Conservation (phyloP, 2,113 vertebrate genomes). For the Mastomys natalensis region DNA sequence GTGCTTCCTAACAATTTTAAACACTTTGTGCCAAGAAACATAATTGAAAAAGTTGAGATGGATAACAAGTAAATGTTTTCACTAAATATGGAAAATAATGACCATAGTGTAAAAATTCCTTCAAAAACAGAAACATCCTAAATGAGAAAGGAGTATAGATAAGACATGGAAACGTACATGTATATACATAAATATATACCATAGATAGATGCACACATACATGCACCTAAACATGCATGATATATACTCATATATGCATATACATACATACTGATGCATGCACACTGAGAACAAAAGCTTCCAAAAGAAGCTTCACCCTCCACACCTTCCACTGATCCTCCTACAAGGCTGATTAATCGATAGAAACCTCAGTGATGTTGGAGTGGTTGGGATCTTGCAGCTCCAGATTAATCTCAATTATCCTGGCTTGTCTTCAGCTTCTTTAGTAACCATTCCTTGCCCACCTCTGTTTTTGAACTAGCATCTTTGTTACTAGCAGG, state of each 20-base stretch:
- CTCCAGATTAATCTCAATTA: not conserved
- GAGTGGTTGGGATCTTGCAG: not conserved
- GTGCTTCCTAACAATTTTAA: not conserved
- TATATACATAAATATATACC: no score
- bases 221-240: not conserved
- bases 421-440: not conserved
- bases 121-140: not conserved
- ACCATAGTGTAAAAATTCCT: conserved; percentile 9
- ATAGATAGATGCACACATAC: not conserved
- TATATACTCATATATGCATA: not conserved
- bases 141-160: not conserved
- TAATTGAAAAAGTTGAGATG: not conserved
- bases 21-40: not conserved
- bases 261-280: not conserved
- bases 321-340: not conserved
- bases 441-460: not conserved
- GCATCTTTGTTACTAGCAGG: not conserved
- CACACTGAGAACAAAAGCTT: not conserved
- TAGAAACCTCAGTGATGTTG: not conserved
- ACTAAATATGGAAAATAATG: not conserved
- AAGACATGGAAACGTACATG: not conserved
- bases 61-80: not conserved
- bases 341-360: not conserved
- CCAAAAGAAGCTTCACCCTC: not conserved
- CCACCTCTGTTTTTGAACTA: not conserved